phyloP scores from a whole-genome alignment of 1,140 invertebrate species.

The Drosophila novamexicana region DNA sequence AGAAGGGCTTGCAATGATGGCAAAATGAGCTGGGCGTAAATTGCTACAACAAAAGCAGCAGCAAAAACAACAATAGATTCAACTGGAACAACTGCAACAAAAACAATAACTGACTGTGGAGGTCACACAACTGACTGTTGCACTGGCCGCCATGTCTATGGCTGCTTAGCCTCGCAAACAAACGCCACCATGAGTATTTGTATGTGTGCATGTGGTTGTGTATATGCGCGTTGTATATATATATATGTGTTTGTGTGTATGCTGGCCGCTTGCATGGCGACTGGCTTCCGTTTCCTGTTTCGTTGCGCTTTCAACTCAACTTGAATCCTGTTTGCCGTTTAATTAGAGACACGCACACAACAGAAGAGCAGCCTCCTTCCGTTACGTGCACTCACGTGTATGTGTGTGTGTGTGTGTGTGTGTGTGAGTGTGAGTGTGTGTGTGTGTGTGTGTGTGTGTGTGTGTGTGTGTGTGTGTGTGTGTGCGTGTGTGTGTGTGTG shows the following conservation, averaged over 20 bases:
- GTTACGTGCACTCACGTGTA: slow-evolving; percentile 43
- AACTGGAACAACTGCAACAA: neutral
- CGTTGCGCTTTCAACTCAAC: slow-evolving; percentile 80
- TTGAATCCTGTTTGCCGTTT: slow-evolving; percentile 83
- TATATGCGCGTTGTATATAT: neutral
- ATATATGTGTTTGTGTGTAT: slow-evolving; percentile 4
- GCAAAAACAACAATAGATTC: slow-evolving; percentile 16
- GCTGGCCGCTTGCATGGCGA: slow-evolving; percentile 61
- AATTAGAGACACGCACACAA: slow-evolving; percentile 79
- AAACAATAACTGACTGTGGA: slow-evolving; percentile 17
- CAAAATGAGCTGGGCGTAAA: slow-evolving; percentile 66
- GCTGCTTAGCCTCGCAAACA: slow-evolving; percentile 75
- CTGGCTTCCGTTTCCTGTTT: slow-evolving; percentile 82
- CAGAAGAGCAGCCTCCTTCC: slow-evolving; percentile 52
- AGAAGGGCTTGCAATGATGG: slow-evolving; percentile 51
- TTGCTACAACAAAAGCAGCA: slow-evolving; percentile 24
- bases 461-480: neutral
- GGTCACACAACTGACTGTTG: slow-evolving; percentile 51
- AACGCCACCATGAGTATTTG: slow-evolving; percentile 54
- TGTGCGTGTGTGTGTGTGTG: slow-evolving; percentile 13
- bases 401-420: slow-evolving; percentile 32
- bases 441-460: too few species aligned
- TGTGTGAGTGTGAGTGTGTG: slow-evolving; percentile 26
- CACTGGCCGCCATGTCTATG: slow-evolving; percentile 47
- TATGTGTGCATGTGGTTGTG: slow-evolving; percentile 6